Evolutionary conservation across 2,888 invertebrate genomes (phyloP).

Genomic region (Cantharis rustica): DNA sequence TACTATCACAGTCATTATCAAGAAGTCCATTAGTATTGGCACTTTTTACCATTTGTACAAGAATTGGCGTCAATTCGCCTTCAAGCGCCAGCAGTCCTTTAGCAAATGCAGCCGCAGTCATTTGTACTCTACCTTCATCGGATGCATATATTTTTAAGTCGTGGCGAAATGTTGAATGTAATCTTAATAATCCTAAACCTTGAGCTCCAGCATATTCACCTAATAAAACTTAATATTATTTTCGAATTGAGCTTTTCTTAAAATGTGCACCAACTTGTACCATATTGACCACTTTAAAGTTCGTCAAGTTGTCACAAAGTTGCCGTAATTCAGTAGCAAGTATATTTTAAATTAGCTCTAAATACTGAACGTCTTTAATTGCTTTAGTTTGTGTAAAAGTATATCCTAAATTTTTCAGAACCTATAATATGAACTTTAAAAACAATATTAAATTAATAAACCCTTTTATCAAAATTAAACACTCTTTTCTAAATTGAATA

Average conservation of each 20-base stretch:
- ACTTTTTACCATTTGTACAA: conserved; percentile 99
- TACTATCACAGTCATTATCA: conserved; percentile 97
- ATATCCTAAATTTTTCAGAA: not conserved
- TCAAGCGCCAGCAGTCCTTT: conserved; percentile 97
- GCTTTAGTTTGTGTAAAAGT: not conserved
- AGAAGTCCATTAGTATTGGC: conserved; percentile 98
- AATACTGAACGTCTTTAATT: not conserved
- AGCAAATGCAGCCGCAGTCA: conserved; percentile 99
- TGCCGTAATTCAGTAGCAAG: not conserved
- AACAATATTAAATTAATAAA: too few relatives aligned
- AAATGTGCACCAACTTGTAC: not conserved
- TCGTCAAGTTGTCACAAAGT: not conserved
- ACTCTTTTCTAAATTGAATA: too few relatives aligned
- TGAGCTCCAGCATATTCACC: conserved; percentile 90
- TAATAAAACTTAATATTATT: conserved; percentile 37
- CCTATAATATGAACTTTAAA: not conserved
- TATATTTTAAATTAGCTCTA: not conserved
- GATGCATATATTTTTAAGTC: conserved; percentile 99
- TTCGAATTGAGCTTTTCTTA: not conserved
- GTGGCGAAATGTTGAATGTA: conserved; percentile 98
- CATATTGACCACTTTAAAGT: not conserved
- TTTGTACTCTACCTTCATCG: conserved; percentile 98
- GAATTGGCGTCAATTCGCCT: conserved; percentile 97
- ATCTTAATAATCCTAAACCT: conserved; percentile 89
- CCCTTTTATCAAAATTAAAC: too few relatives aligned